Conservation (phyloP, 2,888 invertebrate species). For the Linnaemya vulpina region DNA sequence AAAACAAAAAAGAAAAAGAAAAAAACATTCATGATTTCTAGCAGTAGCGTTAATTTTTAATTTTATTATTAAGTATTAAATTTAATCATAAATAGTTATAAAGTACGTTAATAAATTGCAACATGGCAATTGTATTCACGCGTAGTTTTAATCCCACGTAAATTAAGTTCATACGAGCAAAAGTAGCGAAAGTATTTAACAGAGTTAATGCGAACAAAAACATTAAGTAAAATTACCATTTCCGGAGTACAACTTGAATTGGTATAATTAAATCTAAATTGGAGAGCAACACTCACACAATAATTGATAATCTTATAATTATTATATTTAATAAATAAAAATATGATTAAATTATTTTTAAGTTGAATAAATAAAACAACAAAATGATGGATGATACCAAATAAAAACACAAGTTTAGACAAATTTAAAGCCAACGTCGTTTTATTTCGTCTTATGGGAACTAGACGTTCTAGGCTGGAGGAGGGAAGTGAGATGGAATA, state of each 20-base stretch:
- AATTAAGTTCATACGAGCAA: slow-evolving; percentile 44
- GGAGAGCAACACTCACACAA: slow-evolving; percentile 43
- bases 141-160: slow-evolving; percentile 48
- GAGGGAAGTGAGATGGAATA: too few species aligned
- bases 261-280: slow-evolving; percentile 30
- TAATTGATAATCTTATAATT: slow-evolving; percentile 56
- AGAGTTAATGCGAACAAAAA: slow-evolving; percentile 24
- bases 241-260: slow-evolving; percentile 35
- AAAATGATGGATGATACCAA: slow-evolving; percentile 52
- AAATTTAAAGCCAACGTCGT: slow-evolving; percentile 54
- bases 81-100: slow-evolving; percentile 44
- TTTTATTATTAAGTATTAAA: slow-evolving; percentile 48
- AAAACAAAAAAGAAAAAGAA: too few species aligned
- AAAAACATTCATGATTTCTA: slow-evolving; percentile 26
- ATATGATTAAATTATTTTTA: slow-evolving; percentile 45
- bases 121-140: slow-evolving; percentile 51
- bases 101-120: slow-evolving; percentile 16
- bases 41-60: slow-evolving; percentile 19
- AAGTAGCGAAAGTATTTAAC: slow-evolving; percentile 47
- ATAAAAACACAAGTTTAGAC: slow-evolving; percentile 67
- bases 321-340: slow-evolving; percentile 15
- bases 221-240: slow-evolving; percentile 26
- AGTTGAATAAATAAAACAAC: slow-evolving; percentile 38
- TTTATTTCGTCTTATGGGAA: background rate
- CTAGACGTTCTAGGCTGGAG: background rate